phyloP scores from a whole-genome alignment of 2,888 invertebrate genomes.

The Stenodema calcarata region DNA sequence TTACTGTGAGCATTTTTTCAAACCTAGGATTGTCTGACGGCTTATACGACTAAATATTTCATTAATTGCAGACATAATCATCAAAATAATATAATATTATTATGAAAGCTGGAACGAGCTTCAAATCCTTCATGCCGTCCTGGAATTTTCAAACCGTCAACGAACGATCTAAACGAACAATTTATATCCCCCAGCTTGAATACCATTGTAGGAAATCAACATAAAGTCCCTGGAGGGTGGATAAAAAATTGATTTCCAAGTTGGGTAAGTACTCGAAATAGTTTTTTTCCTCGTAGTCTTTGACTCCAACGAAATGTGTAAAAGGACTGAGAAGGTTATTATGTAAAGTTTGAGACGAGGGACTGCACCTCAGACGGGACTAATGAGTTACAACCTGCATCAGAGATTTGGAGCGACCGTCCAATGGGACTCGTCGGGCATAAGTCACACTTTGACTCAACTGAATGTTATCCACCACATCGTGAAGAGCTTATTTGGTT shows the following conservation, averaged over 20 bases:
- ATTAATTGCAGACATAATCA: too few relatives aligned
- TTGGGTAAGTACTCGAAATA: background rate
- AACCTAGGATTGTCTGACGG: too few relatives aligned
- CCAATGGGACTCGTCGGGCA: background rate
- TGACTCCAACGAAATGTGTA: background rate
- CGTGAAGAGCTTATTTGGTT: background rate
- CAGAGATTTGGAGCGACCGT: background rate
- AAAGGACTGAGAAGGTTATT: background rate
- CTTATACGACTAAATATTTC: too few relatives aligned
- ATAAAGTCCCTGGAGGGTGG: too few relatives aligned
- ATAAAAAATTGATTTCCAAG: background rate
- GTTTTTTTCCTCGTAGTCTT: background rate
- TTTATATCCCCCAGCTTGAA: too few relatives aligned
- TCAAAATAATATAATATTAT: too few relatives aligned
- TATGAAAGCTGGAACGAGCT: too few relatives aligned
- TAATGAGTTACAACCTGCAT: slow-evolving; percentile 21
- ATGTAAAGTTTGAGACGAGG: background rate
- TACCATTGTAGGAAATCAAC: too few relatives aligned
- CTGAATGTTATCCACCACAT: background rate
- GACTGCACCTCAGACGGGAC: slow-evolving; percentile 3
- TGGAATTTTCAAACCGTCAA: too few relatives aligned
- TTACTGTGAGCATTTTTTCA: too few relatives aligned
- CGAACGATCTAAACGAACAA: too few relatives aligned
- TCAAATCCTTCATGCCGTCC: too few relatives aligned
- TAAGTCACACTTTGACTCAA: background rate